Conservation (phyloP, 2,113 vertebrate genomes). For the Manacus vitellinus region DNA sequence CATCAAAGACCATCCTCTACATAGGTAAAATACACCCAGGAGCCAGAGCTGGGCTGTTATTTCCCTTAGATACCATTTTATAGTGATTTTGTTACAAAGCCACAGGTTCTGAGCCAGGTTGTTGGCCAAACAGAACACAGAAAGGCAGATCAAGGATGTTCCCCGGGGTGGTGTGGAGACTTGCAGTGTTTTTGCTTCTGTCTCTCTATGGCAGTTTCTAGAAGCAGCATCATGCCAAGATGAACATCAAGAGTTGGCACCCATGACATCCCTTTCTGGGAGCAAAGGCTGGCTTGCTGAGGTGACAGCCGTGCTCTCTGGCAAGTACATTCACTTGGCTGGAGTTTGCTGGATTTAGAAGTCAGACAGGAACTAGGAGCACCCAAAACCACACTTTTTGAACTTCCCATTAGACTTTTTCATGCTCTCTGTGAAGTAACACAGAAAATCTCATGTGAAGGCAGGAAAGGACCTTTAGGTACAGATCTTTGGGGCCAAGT, state of each 20-base stretch:
- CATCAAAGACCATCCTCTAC: not conserved
- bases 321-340: not conserved
- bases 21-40: not conserved
- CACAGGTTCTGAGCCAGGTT: not conserved
- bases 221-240: not conserved
- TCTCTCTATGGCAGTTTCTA: not conserved
- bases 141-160: not conserved
- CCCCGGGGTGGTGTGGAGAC: accelerated
- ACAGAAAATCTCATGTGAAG: not conserved
- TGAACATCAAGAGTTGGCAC: accelerated
- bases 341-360: not conserved
- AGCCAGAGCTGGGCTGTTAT: not conserved
- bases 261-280: not conserved
- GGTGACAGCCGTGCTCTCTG: not conserved
- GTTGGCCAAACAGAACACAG: not conserved
- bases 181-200: not conserved
- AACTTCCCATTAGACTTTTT: not conserved
- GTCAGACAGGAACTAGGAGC: not conserved
- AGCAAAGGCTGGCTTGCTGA: not conserved
- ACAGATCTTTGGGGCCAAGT: not conserved
- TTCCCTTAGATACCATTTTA: not conserved
- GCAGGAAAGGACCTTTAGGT: not conserved
- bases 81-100: not conserved
- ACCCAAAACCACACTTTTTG: accelerated
- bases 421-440: not conserved